Evolutionary conservation across 2,113 vertebrate genomes (phyloP).

Genomic region (Dascyllus trimaculatus): DNA sequence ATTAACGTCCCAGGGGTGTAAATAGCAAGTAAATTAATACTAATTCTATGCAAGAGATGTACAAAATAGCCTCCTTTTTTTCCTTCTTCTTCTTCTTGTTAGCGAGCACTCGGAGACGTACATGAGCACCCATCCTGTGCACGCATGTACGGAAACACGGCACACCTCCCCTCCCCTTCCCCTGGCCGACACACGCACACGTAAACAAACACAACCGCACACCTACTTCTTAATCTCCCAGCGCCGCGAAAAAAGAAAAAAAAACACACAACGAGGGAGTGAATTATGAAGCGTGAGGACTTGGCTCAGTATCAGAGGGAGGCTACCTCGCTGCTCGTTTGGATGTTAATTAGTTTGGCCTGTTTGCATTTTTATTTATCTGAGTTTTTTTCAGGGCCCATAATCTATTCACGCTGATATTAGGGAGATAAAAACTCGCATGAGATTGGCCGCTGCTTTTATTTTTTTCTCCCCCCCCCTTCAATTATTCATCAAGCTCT

Average conservation of each 20-base stretch:
- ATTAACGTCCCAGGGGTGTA: conserved; percentile 75
- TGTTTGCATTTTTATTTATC: conserved; percentile 76
- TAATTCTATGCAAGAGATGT: conserved; percentile 79
- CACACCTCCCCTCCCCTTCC: conserved; percentile 32
- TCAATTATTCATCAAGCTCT: conserved; percentile 72
- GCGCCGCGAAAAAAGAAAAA: conserved; percentile 34
- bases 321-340: conserved; percentile 61
- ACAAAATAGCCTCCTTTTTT: conserved; percentile 72
- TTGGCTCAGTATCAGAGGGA: conserved; percentile 67
- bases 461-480: neutral
- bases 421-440: conserved; percentile 52
- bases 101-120: conserved; percentile 28
- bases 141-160: conserved; percentile 52
- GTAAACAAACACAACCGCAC: conserved; percentile 18
- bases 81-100: conserved; percentile 56
- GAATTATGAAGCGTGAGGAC: conserved; percentile 66
- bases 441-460: conserved; percentile 51
- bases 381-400: conserved; percentile 65
- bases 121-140: neutral
- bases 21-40: conserved; percentile 79
- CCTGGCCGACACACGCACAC: conserved; percentile 23
- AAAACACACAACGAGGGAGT: conserved; percentile 40
- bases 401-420: conserved; percentile 75
- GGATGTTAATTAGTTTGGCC: conserved; percentile 80
- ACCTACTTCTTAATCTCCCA: conserved; percentile 62